phyloP scores from a whole-genome alignment of 2,113 vertebrate genomes.

The Nothocercus nigrocapillus region DNA sequence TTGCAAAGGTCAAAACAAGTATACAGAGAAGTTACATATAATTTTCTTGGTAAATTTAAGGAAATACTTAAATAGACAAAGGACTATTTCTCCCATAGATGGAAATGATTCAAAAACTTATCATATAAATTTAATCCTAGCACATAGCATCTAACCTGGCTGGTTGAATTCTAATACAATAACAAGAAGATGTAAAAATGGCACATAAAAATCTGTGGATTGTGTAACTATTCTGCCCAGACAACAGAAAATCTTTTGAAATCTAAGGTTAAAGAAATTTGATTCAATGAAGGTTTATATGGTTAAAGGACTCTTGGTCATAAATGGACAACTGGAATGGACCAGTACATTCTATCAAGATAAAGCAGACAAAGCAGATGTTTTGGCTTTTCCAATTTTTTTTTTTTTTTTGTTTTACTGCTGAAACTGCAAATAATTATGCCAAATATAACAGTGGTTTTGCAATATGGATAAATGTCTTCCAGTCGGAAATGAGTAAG shows the following conservation, averaged over 20 bases:
- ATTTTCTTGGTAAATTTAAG: neutral
- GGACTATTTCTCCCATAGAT: neutral
- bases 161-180: conserved; percentile 20
- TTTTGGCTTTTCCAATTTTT: conserved; percentile 42
- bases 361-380: neutral
- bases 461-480: too few relatives aligned
- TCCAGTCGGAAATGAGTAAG: too few relatives aligned
- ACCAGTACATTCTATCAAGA: neutral
- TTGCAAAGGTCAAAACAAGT: neutral
- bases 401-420: too few relatives aligned
- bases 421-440: too few relatives aligned
- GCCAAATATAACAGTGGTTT: too few relatives aligned
- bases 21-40: neutral
- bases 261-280: neutral
- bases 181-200: conserved; percentile 14
- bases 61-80: neutral
- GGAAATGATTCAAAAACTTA: neutral
- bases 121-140: neutral
- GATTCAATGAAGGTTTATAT: neutral
- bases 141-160: neutral
- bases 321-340: neutral
- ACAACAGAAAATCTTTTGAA: conserved; percentile 18
- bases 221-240: conserved; percentile 50
- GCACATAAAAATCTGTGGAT: conserved; percentile 33
- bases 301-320: neutral